Base-by-base conservation (phyloP, 1,140 invertebrate genomes). In the Oscheius sp. region DNA sequence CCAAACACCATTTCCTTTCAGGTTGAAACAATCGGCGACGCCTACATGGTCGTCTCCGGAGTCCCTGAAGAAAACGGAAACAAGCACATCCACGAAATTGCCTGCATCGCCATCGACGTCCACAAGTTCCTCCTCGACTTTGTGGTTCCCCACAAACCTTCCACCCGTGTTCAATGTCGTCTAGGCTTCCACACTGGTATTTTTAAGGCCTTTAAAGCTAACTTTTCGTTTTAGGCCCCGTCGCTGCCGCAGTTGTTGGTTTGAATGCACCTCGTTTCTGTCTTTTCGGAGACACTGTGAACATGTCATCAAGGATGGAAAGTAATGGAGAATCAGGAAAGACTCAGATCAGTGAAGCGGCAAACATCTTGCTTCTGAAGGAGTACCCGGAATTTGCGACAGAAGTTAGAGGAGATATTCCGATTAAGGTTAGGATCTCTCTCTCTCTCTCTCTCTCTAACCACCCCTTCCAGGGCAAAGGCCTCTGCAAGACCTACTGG, bases 1-100 rank as follows among this genome's bases (percentile, higher is more conserved):
- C 49, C 7, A 55, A 15, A 42, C n/a, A n/a, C n/a, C n/a, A n/a
- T n/a, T n/a, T n/a, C n/a, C n/a, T 29, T 67, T 29, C 26, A 94
- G 92, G 93, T 97, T 4, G 95, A 97, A 86, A 97, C 94, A 0
- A 96, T 97, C 78, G 94, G 94, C 0, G 93, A 95, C 84, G 93
- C 94, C 0, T 96, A 97, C 82, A 96, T 97, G 93, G 93, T 95
- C 0, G 88, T 88, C 7, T 88, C 88, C 10, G 88, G 88, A 23
- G 79, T 89, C 18, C 89, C 89, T 0, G 74, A 85, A 4, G 79
- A 85, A 49, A 89, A 89, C 78, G 88, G 88, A 2, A 85, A 85
- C 63, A 77, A 85, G 0, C 89, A 89, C 85, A 0, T 78, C 84
- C 31, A 88, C 88, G 82, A 88, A 89, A 26, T 85, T 86, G 63